Conservation (phyloP, 2,888 invertebrate species). For the Oscheius sp. region DNA sequence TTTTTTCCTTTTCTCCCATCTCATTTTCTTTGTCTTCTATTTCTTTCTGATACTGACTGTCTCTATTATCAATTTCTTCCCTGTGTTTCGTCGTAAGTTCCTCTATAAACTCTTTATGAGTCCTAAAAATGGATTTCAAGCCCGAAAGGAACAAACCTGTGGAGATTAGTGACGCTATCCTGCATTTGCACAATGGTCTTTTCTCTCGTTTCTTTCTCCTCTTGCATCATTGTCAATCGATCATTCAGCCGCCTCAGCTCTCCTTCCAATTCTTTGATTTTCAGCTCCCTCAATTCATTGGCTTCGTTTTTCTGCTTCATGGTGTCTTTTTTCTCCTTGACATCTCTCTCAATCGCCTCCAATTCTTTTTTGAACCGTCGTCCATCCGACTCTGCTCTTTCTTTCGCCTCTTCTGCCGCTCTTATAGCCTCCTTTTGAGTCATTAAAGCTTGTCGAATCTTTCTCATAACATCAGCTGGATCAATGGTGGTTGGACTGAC, state of each 20-base stretch:
- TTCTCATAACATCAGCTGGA: slow-evolving; percentile 26
- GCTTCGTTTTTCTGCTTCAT: slow-evolving; percentile 10
- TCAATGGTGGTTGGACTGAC: slow-evolving; percentile 34
- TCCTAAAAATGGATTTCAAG: slow-evolving; percentile 19
- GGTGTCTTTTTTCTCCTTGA: slow-evolving; percentile 31
- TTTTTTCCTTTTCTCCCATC: slow-evolving; percentile 17
- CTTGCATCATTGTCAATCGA: slow-evolving; percentile 2
- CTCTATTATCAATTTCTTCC: slow-evolving; percentile 46
- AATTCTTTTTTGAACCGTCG: slow-evolving; percentile 42
- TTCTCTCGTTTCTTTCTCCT: slow-evolving; percentile 27
- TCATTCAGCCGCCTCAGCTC: slow-evolving; percentile 25
- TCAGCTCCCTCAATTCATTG: slow-evolving; percentile 5
- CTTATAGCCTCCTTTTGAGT: slow-evolving; percentile 40
- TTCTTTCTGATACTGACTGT: slow-evolving; percentile 29
- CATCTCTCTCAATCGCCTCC: slow-evolving; percentile 35
- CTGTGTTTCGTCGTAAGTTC: slow-evolving; percentile 46
- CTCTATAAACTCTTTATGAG: slow-evolving; percentile 56
- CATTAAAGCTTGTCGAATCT: slow-evolving; percentile 12
- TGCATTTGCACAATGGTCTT: slow-evolving; percentile 33
- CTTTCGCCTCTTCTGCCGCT: slow-evolving; percentile 33
- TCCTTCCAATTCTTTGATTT: slow-evolving; percentile 16
- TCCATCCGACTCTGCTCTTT: slow-evolving; percentile 38
- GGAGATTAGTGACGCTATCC: slow-evolving; percentile 39
- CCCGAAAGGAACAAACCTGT: slow-evolving; percentile 18
- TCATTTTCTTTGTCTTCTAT: slow-evolving; percentile 23